A percentile compares a stretch with the other conserved stretches of the same genome.
phyloP scores from a whole-genome alignment of 2,888 invertebrate genomes.

The Xanthia icteritia region DNA sequence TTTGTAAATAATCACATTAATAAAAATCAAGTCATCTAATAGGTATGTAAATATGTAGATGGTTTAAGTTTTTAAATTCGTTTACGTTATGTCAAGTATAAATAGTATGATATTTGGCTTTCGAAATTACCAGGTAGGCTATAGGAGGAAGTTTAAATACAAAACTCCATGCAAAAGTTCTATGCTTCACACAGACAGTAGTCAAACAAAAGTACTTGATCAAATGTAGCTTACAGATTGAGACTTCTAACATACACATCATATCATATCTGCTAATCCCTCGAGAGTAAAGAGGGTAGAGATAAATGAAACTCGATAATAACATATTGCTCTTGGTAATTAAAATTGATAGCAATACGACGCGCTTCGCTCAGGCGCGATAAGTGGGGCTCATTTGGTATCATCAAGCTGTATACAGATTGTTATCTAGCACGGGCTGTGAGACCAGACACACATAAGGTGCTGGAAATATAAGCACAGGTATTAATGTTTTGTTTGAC shows the following conservation, averaged over 20 bases:
- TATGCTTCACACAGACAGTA: neutral
- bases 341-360: conserved; percentile 47
- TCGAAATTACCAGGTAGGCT: neutral
- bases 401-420: conserved; percentile 36
- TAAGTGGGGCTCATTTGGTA: conserved; percentile 49
- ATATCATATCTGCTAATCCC: conserved; percentile 10
- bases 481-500: neutral
- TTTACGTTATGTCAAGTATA: too few species aligned
- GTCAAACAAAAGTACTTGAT: neutral
- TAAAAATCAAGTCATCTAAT: too few species aligned
- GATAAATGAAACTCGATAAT: conserved; percentile 60
- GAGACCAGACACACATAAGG: neutral
- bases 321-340: conserved; percentile 39
- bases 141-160: neutral
- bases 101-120: neutral
- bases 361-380: conserved; percentile 44
- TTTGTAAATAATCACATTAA: too few species aligned
- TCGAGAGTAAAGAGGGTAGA: conserved; percentile 52
- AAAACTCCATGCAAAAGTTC: neutral
- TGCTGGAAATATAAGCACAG: neutral
- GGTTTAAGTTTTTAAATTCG: neutral
- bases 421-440: conserved; percentile 36
- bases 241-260: neutral
- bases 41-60: too few species aligned
- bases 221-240: neutral